phyloP scores from a whole-genome alignment of 2,797 vertebrate species.

The Numenius phaeopus region DNA sequence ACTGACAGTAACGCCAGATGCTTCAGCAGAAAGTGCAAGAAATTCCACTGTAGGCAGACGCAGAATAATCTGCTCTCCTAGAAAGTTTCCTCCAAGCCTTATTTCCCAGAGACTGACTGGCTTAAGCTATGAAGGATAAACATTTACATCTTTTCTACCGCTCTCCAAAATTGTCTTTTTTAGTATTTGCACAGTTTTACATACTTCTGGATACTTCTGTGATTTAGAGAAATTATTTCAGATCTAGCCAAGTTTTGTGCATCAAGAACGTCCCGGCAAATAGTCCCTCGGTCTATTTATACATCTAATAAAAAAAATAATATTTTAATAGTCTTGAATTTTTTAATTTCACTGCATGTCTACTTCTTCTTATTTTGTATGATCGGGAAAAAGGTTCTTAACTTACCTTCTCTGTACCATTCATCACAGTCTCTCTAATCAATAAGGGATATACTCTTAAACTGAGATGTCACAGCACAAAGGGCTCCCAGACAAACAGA shows the following conservation, averaged over 20 bases:
- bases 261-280: not conserved
- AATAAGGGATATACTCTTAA: not conserved
- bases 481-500: not conserved
- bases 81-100: not conserved
- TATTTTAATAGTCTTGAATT: not conserved
- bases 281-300: not conserved
- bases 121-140: not conserved
- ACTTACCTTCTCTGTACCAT: not conserved
- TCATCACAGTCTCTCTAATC: not conserved
- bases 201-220: not conserved
- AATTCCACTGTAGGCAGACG: not conserved
- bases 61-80: not conserved
- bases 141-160: not conserved
- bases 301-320: not conserved
- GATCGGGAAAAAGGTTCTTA: not conserved
- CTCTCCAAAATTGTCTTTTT: not conserved
- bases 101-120: not conserved
- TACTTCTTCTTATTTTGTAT: not conserved
- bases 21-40: conserved; percentile 26
- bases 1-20: not conserved
- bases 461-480: not conserved
- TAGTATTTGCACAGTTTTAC: not conserved
- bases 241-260: not conserved
- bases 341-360: not conserved
- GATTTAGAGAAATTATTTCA: not conserved